These are phyloP conservation scores for Yponomeuta malinellus DNA, from an alignment of 2,888 invertebrate species.

Conservation along the genomic window DNA sequence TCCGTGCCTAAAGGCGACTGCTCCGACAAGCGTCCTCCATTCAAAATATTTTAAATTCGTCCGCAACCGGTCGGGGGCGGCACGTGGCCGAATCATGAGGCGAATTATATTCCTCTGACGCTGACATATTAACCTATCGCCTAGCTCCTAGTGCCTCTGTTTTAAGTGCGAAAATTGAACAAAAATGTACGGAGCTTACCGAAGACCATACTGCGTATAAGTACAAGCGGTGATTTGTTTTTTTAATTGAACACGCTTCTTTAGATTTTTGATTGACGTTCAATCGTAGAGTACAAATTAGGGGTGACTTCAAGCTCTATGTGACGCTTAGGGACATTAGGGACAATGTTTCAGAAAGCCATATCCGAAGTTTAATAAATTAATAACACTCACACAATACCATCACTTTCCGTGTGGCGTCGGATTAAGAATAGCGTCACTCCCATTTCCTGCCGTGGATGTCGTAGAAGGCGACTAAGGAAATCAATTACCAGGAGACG, in stretches of 20 bases:
- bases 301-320: neutral
- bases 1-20: slow-evolving; percentile 3
- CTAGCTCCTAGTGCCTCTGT: neutral
- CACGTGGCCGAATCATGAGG: slow-evolving; percentile 59
- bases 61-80: slow-evolving; percentile 24
- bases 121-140: slow-evolving; percentile 10
- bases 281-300: neutral
- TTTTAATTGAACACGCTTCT: slow-evolving; percentile 68
- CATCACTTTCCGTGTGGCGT: no score
- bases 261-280: slow-evolving; percentile 63
- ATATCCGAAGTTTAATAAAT: no score
- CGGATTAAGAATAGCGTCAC: no score
- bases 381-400: no score
- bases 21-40: neutral
- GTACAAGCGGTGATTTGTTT: slow-evolving; percentile 27
- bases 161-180: neutral
- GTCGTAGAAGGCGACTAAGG: no score
- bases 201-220: no score
- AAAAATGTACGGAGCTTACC: neutral
- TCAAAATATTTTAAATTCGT: neutral
- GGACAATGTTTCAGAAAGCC: neutral
- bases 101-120: slow-evolving; percentile 17
- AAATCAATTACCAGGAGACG: no score
- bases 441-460: no score
- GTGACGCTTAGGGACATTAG: neutral